phyloP scores from a whole-genome alignment of 2,113 vertebrate genomes.

The Peromyscus leucopus region DNA sequence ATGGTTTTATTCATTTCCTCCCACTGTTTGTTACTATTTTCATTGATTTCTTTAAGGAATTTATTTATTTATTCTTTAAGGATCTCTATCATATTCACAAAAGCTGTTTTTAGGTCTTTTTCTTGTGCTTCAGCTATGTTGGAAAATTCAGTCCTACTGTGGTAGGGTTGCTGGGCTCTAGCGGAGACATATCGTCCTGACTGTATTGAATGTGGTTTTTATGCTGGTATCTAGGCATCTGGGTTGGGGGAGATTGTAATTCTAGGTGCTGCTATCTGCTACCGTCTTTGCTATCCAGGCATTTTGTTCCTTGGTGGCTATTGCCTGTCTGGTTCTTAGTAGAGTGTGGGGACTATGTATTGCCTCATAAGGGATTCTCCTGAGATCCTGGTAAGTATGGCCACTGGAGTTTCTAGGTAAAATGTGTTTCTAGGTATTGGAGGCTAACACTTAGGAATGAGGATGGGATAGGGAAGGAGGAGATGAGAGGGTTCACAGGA shows the following conservation, averaged over 20 bases:
- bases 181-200: background rate
- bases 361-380: background rate
- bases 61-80: background rate
- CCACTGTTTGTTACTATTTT: background rate
- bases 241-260: background rate
- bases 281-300: background rate
- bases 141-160: background rate
- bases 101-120: background rate
- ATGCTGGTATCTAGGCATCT: background rate
- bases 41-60: background rate
- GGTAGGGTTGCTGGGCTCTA: background rate
- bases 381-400: background rate
- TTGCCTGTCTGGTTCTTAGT: background rate
- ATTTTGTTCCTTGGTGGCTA: background rate
- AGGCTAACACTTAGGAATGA: background rate
- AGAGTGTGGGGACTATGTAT: background rate
- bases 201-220: background rate
- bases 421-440: background rate
- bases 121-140: background rate
- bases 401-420: background rate
- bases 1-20: background rate
- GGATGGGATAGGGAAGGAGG: background rate
- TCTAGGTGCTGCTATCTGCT: background rate
- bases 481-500: background rate
- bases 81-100: background rate